These are phyloP conservation scores for Tiliacea aurago DNA, from an alignment of 2,888 invertebrate genomes.

Conservation along the genomic window DNA sequence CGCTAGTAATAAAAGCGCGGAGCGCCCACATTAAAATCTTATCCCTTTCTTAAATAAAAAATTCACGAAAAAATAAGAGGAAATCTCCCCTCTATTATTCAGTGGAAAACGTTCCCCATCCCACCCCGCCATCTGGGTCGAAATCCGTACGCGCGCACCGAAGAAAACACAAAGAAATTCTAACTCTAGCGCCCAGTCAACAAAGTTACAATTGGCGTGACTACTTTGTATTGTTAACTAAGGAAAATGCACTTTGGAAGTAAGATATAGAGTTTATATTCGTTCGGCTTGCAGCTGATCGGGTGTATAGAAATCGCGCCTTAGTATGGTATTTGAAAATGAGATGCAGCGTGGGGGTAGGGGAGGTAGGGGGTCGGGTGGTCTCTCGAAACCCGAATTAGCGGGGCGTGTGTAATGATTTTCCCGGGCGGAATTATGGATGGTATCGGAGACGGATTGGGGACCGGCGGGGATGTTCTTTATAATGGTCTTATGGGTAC, in stretches of 20 bases:
- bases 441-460: slow-evolving; percentile 85
- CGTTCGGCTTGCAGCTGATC: slow-evolving; percentile 68
- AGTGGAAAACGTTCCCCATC: slow-evolving; percentile 78
- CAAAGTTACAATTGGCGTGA: slow-evolving; percentile 85
- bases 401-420: slow-evolving; percentile 90
- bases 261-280: slow-evolving; percentile 79
- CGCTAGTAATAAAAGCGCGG: slow-evolving; percentile 87
- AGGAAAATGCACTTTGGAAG: slow-evolving; percentile 73
- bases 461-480: slow-evolving; percentile 74
- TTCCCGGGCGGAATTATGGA: slow-evolving; percentile 89
- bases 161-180: slow-evolving; percentile 83
- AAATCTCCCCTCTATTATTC: slow-evolving; percentile 89
- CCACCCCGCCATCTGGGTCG: slow-evolving; percentile 69
- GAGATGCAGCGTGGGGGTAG: slow-evolving; percentile 88
- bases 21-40: slow-evolving; percentile 90
- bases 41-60: slow-evolving; percentile 91
- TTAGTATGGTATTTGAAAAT: slow-evolving; percentile 88
- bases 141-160: slow-evolving; percentile 67
- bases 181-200: slow-evolving; percentile 82
- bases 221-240: slow-evolving; percentile 57
- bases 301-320: slow-evolving; percentile 80
- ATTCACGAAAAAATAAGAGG: slow-evolving; percentile 90
- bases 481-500: slow-evolving; percentile 73
- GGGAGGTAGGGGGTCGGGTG: slow-evolving; percentile 72
- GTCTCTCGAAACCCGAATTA: slow-evolving; percentile 89